These are phyloP conservation scores for Rhipidura dahli DNA, from an alignment of 2,113 vertebrate species.

Conservation along the genomic window DNA sequence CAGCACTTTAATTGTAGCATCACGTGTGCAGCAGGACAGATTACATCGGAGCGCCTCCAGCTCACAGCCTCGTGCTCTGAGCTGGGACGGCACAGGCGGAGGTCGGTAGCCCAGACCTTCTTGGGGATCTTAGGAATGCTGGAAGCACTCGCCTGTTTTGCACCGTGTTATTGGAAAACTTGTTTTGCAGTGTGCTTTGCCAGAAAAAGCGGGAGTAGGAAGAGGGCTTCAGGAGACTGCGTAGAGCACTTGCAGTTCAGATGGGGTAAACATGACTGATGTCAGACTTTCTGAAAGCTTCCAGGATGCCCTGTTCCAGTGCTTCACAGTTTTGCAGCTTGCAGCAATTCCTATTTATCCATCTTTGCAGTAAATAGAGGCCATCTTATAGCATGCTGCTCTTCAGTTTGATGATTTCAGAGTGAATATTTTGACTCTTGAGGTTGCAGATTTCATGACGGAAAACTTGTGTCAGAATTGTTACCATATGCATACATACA, in stretches of 20 bases:
- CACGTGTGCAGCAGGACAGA: not conserved
- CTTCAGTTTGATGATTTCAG: not conserved
- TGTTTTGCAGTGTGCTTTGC: not conserved
- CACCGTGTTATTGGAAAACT: not conserved
- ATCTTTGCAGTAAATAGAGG: not conserved
- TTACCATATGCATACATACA: not conserved
- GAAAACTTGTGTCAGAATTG: not conserved
- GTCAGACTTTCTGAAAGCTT: not conserved
- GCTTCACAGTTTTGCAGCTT: not conserved
- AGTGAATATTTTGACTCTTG: not conserved
- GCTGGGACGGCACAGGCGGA: not conserved
- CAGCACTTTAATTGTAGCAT: not conserved
- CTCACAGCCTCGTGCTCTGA: accelerated
- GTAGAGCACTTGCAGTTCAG: not conserved
- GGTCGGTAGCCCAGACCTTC: not conserved
- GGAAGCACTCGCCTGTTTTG: accelerated
- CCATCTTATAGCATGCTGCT: not conserved
- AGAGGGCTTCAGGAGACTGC: not conserved
- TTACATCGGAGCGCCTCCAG: not conserved
- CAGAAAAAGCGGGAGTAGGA: not conserved
- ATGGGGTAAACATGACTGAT: not conserved
- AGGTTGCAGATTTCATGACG: not conserved
- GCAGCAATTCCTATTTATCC: not conserved
- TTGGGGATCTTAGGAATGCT: not conserved
- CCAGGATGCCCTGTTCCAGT: not conserved